phyloP scores from a whole-genome alignment of 1,140 invertebrate species.

The Pantala flavescens region DNA sequence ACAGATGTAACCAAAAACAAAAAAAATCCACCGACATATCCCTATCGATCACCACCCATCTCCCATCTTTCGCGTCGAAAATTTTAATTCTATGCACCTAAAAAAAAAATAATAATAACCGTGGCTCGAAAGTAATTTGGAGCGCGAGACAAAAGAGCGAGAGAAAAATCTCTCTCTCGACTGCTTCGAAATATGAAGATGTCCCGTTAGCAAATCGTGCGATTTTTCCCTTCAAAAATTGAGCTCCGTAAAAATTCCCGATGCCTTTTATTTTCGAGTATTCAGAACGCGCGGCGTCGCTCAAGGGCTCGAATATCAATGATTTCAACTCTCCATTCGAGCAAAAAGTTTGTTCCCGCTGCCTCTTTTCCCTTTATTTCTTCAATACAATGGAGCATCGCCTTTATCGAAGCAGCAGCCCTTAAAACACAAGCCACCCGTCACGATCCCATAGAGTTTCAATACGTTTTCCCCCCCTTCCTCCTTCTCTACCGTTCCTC shows the following conservation, averaged over 20 bases:
- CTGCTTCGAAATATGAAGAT: too few species aligned
- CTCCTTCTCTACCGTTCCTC: not conserved
- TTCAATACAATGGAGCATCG: not conserved
- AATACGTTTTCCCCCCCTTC: not conserved
- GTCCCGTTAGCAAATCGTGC: not conserved
- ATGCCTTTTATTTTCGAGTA: not conserved
- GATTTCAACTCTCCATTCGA: slow-evolving; percentile 1
- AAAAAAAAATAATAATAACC: too few species aligned
- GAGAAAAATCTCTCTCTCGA: too few species aligned
- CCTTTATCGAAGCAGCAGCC: not conserved
- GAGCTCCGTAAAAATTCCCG: not conserved
- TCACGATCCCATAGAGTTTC: slow-evolving; percentile 8
- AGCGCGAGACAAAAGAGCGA: too few species aligned
- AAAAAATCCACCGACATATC: too few species aligned
- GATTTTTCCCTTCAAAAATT: not conserved
- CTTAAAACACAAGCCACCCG: not conserved
- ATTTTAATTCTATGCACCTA: too few species aligned
- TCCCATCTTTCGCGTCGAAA: too few species aligned
- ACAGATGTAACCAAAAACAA: too few species aligned
- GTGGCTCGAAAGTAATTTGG: too few species aligned
- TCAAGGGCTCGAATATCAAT: slow-evolving; percentile 1
- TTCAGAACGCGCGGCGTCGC: not conserved
- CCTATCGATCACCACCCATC: too few species aligned
- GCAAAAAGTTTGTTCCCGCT: slow-evolving; percentile 3
- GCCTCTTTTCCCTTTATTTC: not conserved